Evolutionary conservation across 2,888 invertebrate species (phyloP).

Genomic region (Drosophila kuntzei): DNA sequence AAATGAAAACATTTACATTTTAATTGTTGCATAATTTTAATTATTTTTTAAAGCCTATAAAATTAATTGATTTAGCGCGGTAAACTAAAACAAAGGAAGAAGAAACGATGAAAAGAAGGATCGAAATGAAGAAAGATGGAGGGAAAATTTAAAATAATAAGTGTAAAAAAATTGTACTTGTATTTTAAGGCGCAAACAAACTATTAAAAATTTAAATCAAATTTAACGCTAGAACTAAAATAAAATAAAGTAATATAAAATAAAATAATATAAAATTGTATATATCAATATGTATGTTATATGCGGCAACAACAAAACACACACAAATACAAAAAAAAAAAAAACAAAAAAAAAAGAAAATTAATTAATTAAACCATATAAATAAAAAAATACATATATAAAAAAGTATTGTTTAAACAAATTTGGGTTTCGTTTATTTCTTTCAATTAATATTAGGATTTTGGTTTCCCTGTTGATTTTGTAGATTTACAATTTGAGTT

Average conservation of each 20-base stretch:
- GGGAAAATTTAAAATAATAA: constrained; percentile 39
- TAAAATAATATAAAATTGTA: constrained; percentile 53
- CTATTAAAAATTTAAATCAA: constrained; percentile 81
- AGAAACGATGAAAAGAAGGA: constrained; percentile 44
- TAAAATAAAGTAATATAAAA: constrained; percentile 42
- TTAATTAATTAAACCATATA: constrained; percentile 70
- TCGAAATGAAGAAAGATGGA: background rate
- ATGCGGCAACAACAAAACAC: constrained; percentile 69
- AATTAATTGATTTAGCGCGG: constrained; percentile 61
- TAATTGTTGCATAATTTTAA: constrained; percentile 84
- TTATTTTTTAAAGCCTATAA: constrained; percentile 74
- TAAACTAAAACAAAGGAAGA: constrained; percentile 54
- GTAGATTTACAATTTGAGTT: background rate
- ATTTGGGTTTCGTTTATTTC: constrained; percentile 54
- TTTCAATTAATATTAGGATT: background rate
- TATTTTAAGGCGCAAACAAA: constrained; percentile 69
- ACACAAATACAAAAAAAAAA: constrained; percentile 54
- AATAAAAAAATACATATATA: constrained; percentile 62
- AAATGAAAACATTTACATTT: constrained; percentile 78
- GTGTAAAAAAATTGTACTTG: constrained; percentile 57
- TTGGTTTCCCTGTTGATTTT: constrained; percentile 1
- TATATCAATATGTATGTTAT: constrained; percentile 71
- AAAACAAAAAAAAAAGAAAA: constrained; percentile 47
- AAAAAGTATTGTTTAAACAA: constrained; percentile 67
- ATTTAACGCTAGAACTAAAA: constrained; percentile 70